Evolutionary conservation across 2,113 vertebrate species (phyloP).

Genomic region (Podarcis cretensis): DNA sequence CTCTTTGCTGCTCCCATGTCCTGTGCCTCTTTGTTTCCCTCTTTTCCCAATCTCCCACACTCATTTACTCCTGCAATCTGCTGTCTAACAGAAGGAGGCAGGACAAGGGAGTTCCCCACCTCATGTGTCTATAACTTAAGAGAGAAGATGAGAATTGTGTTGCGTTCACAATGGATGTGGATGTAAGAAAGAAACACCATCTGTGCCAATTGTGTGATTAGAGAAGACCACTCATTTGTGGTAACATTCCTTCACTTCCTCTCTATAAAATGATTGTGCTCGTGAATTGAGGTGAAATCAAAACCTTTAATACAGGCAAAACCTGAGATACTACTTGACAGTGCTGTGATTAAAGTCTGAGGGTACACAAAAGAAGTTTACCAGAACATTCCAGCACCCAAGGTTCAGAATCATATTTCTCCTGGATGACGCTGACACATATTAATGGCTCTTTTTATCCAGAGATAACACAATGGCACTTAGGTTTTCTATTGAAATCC

Average conservation of each 20-base stretch:
- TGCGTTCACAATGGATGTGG: not conserved
- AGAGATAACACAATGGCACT: slow-evolving; percentile 52
- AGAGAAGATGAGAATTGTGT: not conserved
- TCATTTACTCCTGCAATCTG: not conserved
- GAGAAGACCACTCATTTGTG: slow-evolving; percentile 43
- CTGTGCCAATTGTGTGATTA: not conserved
- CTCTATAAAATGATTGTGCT: slow-evolving; percentile 14
- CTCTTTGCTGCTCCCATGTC: not conserved
- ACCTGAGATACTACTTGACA: slow-evolving; percentile 48
- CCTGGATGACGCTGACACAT: slow-evolving; percentile 64
- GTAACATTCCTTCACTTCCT: slow-evolving; percentile 37
- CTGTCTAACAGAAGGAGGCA: not conserved
- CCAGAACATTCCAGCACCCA: slow-evolving; percentile 34
- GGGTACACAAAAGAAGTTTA: slow-evolving; percentile 56
- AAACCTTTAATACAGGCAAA: slow-evolving; percentile 42
- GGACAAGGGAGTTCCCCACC: not conserved
- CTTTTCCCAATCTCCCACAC: not conserved
- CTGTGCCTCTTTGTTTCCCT: not conserved
- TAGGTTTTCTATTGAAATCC: slow-evolving; percentile 36
- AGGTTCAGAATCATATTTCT: slow-evolving; percentile 66
- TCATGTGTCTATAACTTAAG: not conserved
- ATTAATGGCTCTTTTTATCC: slow-evolving; percentile 54
- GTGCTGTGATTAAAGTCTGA: slow-evolving; percentile 55
- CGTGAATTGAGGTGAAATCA: slow-evolving; percentile 58
- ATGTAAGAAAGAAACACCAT: slow-evolving; percentile 29